Evolutionary conservation across 2,888 invertebrate species (phyloP).

Genomic region (Congeria kusceri): DNA sequence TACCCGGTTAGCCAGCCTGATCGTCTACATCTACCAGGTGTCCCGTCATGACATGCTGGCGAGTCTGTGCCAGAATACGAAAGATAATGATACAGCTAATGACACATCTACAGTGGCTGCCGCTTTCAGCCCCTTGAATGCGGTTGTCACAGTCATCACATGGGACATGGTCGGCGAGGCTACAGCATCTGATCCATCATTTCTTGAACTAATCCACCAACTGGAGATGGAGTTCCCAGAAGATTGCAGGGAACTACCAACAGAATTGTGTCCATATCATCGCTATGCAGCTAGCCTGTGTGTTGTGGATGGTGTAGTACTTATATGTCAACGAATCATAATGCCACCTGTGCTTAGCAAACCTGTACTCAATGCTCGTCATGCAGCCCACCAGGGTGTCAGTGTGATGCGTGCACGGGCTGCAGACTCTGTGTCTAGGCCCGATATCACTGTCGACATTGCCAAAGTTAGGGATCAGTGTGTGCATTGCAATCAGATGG

Average conservation of each 20-base stretch:
- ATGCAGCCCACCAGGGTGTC: constrained; percentile 58
- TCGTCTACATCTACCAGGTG: constrained; percentile 34
- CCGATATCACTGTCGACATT: constrained; percentile 50
- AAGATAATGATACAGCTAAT: constrained; percentile 16
- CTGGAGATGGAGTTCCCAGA: constrained; percentile 39
- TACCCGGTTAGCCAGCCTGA: too few relatives aligned
- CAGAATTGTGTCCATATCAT: constrained; percentile 32
- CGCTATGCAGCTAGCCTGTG: constrained; percentile 38
- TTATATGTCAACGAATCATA: constrained; percentile 46
- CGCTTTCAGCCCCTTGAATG: constrained; percentile 26
- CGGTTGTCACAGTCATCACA: constrained; percentile 34
- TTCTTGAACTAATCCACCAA: constrained; percentile 14
- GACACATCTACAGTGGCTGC: constrained; percentile 41
- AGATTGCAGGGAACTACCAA: constrained; percentile 32
- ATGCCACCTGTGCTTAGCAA: constrained; percentile 39
- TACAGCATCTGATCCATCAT: constrained; percentile 42
- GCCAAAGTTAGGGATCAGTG: constrained; percentile 54
- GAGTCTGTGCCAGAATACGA: background rate
- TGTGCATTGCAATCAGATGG: constrained; percentile 45
- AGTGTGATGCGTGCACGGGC: constrained; percentile 52
- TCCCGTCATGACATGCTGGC: background rate
- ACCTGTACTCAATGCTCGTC: constrained; percentile 47
- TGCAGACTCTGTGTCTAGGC: constrained; percentile 57
- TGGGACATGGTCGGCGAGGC: constrained; percentile 51
- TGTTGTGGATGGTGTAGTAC: constrained; percentile 56